phyloP scores from a whole-genome alignment of 2,888 invertebrate genomes.

The Dioctria linearis region DNA sequence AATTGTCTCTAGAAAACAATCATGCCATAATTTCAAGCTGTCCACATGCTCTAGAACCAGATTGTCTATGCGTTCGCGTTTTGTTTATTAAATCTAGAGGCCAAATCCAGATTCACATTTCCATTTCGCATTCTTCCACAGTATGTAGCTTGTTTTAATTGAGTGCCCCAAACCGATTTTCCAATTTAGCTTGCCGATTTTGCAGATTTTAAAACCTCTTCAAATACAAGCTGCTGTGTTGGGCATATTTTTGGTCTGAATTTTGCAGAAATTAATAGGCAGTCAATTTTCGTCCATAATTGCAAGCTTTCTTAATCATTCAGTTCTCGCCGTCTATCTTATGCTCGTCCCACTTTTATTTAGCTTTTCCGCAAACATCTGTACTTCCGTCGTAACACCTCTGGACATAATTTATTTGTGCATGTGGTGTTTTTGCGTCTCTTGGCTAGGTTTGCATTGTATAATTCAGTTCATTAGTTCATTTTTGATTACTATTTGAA shows the following conservation, averaged over 20 bases:
- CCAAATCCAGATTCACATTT: neutral
- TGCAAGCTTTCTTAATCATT: no score
- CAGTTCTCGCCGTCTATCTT: neutral
- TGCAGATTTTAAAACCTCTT: neutral
- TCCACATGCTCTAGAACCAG: constrained; percentile 43
- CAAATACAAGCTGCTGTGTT: neutral
- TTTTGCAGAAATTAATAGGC: constrained; percentile 27
- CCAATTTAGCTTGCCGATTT: constrained; percentile 39
- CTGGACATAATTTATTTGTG: neutral
- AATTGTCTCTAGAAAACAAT: neutral
- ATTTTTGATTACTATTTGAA: constrained; percentile 24
- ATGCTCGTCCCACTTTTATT: constrained; percentile 37
- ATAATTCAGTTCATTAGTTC: constrained; percentile 19
- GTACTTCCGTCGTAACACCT: constrained; percentile 40
- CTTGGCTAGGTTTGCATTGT: neutral
- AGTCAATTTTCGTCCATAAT: neutral
- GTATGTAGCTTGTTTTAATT: constrained; percentile 34
- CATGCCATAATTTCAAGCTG: constrained; percentile 10
- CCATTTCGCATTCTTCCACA: constrained; percentile 28
- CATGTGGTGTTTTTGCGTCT: neutral
- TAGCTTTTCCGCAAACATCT: constrained; percentile 27
- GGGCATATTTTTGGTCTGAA: constrained; percentile 4
- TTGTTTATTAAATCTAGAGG: constrained; percentile 28
- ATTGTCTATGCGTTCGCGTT: constrained; percentile 16
- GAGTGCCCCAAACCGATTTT: constrained; percentile 25